Conservation (phyloP, 2,113 vertebrate genomes). For the Scortum barcoo region DNA sequence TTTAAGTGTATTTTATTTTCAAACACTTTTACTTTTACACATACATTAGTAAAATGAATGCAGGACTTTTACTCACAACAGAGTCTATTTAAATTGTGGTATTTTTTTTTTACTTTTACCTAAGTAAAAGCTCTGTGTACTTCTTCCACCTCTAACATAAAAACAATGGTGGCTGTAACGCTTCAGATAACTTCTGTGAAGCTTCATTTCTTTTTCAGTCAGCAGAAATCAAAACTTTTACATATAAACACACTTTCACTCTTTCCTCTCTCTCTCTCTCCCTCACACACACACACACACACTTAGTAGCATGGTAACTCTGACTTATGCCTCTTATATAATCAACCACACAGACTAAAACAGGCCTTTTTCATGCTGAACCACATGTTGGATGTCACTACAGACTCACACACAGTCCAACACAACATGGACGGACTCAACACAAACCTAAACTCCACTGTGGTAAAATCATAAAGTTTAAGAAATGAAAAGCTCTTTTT, state of each 20-base stretch:
- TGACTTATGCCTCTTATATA: too few species aligned
- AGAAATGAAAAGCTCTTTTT: too few species aligned
- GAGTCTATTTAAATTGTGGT: too few species aligned
- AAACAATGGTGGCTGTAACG: background rate
- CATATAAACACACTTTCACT: constrained; percentile 1
- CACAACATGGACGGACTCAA: background rate
- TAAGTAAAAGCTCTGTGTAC: background rate
- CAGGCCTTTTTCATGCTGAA: constrained; percentile 2
- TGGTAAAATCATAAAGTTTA: background rate
- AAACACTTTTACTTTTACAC: background rate
- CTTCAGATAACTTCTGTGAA: background rate
- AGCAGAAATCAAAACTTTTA: background rate
- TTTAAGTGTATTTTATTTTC: background rate
- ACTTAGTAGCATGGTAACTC: too few species aligned
- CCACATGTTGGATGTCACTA: background rate
- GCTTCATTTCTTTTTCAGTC: background rate
- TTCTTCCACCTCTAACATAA: background rate
- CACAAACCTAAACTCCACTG: background rate
- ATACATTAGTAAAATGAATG: too few species aligned
- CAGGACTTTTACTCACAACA: background rate
- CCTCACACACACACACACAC: background rate
- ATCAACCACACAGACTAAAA: constrained; percentile 23
- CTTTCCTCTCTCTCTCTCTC: background rate
- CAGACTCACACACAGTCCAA: background rate
- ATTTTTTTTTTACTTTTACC: background rate